Conservation (phyloP, 2,888 invertebrate genomes). For the Watsonalla binaria region DNA sequence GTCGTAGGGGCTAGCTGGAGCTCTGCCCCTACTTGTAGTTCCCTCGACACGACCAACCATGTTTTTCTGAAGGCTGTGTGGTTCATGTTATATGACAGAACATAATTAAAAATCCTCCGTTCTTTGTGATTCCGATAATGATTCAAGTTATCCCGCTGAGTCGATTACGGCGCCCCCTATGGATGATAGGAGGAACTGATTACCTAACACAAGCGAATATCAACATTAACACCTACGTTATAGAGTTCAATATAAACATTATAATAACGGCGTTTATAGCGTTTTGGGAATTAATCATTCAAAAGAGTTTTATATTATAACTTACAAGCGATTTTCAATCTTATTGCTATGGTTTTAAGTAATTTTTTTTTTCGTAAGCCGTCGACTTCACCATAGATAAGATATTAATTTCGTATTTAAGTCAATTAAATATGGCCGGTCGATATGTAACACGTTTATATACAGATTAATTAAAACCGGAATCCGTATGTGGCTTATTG, state of each 20-base stretch:
- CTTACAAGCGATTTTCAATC: not conserved
- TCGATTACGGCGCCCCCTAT: not conserved
- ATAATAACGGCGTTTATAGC: not conserved
- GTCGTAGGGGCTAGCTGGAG: no score
- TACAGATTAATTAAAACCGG: constrained; percentile 5
- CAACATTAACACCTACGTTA: not conserved
- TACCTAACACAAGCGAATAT: not conserved
- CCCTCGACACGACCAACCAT: no score
- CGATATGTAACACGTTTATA: constrained; percentile 10
- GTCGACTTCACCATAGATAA: constrained; percentile 6
- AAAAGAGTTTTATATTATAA: not conserved
- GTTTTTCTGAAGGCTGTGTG: no score
- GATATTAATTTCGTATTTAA: constrained; percentile 23
- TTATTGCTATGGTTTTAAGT: not conserved
- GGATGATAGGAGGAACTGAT: constrained; percentile 3
- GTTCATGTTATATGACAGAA: no score
- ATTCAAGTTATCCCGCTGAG: constrained; percentile 1
- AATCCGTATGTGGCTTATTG: not conserved
- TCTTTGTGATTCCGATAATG: not conserved
- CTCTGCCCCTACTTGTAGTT: no score
- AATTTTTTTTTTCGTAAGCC: constrained; percentile 2
- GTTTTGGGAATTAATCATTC: not conserved
- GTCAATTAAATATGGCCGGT: constrained; percentile 35
- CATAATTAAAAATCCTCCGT: not conserved
- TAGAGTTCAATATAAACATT: not conserved